Evolutionary conservation across 2,888 invertebrate species (phyloP), one percentile per base, ranked within the genome.

Genomic region (Mechanitis messenoides): DNA sequence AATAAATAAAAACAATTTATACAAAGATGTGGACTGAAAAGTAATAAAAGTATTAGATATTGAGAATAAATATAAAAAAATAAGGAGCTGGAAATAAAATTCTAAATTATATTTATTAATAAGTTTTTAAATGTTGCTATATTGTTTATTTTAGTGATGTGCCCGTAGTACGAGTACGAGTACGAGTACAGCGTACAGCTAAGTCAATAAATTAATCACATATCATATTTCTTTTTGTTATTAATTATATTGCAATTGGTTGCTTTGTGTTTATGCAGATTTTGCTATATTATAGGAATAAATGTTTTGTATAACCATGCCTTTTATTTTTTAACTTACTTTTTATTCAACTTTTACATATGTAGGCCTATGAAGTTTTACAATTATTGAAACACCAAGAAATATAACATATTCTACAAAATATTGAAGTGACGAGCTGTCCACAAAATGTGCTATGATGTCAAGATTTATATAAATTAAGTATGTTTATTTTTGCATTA

Each of bases 211-310:
- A 76, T 78, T 81, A 84, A 84, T 87, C 85, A 87, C 85, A 87
- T 87, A 87, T 87, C 87, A 85, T 81, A 80, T 86, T 83, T 84
- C 83, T 83, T 85, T 84, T 84, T 86, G 85, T 87, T 88, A 84
- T 82, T 81, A 81, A 85, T 85, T 78, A 77, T 84, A 83, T 84
- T 82, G 76, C 81, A 82, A 81, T 83, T 81, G 83, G 83, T 86
- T 86, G 87, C 87, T 87, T 87, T 83, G 84, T 87, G 85, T 87
- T 87, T 77, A 80, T 82, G 79, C 79, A 80, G 77, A 82, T 82
- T 82, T 85, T 85, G 83, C 84, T 85, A 79, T 81, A 80, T 59
- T 59, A 62, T 77, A 77, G 75, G 78, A 89, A 85, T 87, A 88
- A 87, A 89, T 85, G 85, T 85, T 86, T 84, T 84, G 75, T 74